Evolutionary conservation across 2,113 vertebrate species (phyloP).

Genomic region (Erinaceus europaeus): DNA sequence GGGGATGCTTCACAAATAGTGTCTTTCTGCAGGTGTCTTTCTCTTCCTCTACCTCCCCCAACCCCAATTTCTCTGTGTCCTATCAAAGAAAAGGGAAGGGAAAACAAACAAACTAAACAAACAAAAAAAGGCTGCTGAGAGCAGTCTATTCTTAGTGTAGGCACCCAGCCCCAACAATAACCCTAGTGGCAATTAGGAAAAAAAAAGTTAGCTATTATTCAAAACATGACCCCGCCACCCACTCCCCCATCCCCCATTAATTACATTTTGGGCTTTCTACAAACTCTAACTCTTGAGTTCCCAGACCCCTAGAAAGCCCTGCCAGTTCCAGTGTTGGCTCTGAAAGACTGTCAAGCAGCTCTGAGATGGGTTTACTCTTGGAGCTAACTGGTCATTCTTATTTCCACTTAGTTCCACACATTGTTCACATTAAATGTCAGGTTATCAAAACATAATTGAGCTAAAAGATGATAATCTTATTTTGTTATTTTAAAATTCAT

Average conservation of each 20-base stretch:
- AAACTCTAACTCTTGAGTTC: not conserved
- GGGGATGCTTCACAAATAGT: too few species aligned
- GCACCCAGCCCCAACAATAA: too few species aligned
- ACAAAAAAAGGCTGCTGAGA: too few species aligned
- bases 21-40: too few species aligned
- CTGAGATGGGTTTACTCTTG: not conserved
- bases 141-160: too few species aligned
- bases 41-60: too few species aligned
- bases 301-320: not conserved
- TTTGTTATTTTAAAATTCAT: too few species aligned
- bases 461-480: too few species aligned
- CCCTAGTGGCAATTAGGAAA: too few species aligned
- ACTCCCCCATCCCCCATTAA: not conserved
- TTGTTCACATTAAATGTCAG: not conserved
- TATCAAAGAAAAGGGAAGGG: too few species aligned
- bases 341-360: not conserved
- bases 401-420: not conserved
- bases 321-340: not conserved
- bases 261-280: not conserved
- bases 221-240: not conserved
- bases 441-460: not conserved
- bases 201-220: not conserved
- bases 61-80: too few species aligned
- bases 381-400: not conserved
- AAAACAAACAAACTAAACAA: too few species aligned